These are phyloP conservation scores for Lanius collurio DNA, from an alignment of 2,113 vertebrate genomes.

Conservation along the genomic window DNA sequence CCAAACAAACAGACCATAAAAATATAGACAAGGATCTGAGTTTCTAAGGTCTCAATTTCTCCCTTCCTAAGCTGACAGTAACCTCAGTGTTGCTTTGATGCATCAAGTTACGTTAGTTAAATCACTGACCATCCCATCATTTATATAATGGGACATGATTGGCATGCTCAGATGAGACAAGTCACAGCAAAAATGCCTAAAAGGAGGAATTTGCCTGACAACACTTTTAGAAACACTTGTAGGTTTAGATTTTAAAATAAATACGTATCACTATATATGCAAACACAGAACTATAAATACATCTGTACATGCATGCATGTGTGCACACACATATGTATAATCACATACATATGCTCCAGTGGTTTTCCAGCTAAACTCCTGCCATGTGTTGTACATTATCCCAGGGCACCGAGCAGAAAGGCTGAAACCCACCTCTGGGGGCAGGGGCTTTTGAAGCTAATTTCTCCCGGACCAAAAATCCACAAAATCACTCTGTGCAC, in stretches of 20 bases:
- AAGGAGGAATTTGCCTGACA: not conserved
- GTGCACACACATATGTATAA: constrained; percentile 1
- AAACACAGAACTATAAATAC: not conserved
- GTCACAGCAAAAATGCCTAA: not conserved
- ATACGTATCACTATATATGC: not conserved
- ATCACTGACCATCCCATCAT: not conserved
- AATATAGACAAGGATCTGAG: not conserved
- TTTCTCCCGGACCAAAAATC: not conserved
- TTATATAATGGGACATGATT: not conserved
- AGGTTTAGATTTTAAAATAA: not conserved
- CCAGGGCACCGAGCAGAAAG: not conserved
- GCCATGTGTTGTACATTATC: not conserved
- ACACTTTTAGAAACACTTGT: not conserved
- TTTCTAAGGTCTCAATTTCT: not conserved
- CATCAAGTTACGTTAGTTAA: not conserved
- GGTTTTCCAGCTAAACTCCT: not conserved
- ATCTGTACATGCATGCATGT: not conserved
- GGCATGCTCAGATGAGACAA: not conserved
- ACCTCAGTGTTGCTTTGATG: not conserved
- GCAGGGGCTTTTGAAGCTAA: not conserved
- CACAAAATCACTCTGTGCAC: not conserved
- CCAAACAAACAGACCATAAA: not conserved
- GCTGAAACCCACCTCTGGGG: not conserved
- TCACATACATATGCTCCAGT: not conserved
- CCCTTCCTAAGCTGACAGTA: not conserved